Conservation (phyloP, 30 jellyfish, hydroid and myxozoan genomes). For the Chironex yamaguchii region DNA sequence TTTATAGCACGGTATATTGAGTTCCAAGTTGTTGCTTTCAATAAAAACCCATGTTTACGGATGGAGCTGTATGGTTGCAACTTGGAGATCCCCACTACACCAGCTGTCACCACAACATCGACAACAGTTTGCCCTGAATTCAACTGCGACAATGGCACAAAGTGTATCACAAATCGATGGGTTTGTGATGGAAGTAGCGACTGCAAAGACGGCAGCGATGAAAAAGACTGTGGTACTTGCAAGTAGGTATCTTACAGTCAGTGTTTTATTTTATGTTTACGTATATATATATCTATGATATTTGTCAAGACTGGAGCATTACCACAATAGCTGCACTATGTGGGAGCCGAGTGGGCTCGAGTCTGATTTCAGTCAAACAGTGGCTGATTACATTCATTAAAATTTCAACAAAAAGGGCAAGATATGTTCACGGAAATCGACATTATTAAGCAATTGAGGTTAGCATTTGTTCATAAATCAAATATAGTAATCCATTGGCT, state of each 20-base stretch:
- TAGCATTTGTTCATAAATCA: too few species aligned
- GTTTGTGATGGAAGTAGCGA: slow-evolving; percentile 75
- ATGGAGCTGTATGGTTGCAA: slow-evolving; percentile 79
- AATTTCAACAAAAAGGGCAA: too few species aligned
- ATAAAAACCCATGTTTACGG: slow-evolving; percentile 69
- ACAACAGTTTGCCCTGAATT: slow-evolving; percentile 79
- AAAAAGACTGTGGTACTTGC: slow-evolving; percentile 74
- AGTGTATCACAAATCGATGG: slow-evolving; percentile 80
- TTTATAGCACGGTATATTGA: slow-evolving; percentile 53
- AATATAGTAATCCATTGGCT: too few species aligned
- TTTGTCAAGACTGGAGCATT: too few species aligned
- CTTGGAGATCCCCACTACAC: slow-evolving; percentile 46
- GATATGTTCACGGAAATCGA: too few species aligned
- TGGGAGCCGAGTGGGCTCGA: too few species aligned
- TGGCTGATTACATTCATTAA: too few species aligned
- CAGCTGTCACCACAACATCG: slow-evolving; percentile 23
- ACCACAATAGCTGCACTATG: too few species aligned
- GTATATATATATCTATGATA: background rate
- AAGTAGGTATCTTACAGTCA: slow-evolving; percentile 34
- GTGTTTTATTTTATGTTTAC: background rate
- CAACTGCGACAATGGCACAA: slow-evolving; percentile 55
- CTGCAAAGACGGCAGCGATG: slow-evolving; percentile 77
- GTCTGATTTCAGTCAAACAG: too few species aligned
- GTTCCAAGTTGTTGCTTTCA: slow-evolving; percentile 11
- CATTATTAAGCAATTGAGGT: too few species aligned